These are phyloP conservation scores for Montifringilla adamsi DNA, from an alignment of 2,113 vertebrate species.

Conservation along the genomic window DNA sequence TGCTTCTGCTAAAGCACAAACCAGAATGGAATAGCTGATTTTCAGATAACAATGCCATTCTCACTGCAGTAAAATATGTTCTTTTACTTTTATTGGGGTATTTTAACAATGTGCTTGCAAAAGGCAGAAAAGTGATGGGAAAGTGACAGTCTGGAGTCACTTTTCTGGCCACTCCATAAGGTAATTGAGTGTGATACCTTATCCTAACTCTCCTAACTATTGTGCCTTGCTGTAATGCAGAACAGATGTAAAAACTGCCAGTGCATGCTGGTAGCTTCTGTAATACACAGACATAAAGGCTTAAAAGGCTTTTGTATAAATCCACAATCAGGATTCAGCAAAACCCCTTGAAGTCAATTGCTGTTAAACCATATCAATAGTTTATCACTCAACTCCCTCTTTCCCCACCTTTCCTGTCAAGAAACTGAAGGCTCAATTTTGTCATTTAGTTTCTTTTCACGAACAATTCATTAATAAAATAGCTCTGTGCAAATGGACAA, in stretches of 20 bases:
- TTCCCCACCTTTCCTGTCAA: neutral
- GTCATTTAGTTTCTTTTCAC: neutral
- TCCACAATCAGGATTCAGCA: constrained; percentile 30
- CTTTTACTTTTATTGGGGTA: neutral
- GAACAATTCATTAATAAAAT: neutral
- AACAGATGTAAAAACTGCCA: constrained; percentile 24
- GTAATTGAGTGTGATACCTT: neutral
- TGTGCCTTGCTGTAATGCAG: constrained; percentile 3
- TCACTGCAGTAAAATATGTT: neutral
- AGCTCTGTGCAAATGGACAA: neutral
- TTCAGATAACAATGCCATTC: neutral
- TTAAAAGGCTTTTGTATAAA: constrained; percentile 38
- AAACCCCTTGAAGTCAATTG: constrained; percentile 29
- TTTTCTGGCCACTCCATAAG: neutral
- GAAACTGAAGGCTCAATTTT: constrained; percentile 26
- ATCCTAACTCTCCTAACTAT: neutral
- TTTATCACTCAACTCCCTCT: neutral
- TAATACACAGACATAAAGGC: constrained; percentile 1
- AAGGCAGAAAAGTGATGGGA: neutral
- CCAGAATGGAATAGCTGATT: constrained; percentile 7
- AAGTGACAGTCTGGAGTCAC: neutral
- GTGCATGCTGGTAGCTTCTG: neutral
- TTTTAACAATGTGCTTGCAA: neutral
- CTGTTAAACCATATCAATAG: neutral
- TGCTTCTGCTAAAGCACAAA: constrained; percentile 4